Evolutionary conservation across 1,140 invertebrate species (phyloP), one percentile per base, ranked within the genome.

Genomic region (Pseudomyrmex pallidus): DNA sequence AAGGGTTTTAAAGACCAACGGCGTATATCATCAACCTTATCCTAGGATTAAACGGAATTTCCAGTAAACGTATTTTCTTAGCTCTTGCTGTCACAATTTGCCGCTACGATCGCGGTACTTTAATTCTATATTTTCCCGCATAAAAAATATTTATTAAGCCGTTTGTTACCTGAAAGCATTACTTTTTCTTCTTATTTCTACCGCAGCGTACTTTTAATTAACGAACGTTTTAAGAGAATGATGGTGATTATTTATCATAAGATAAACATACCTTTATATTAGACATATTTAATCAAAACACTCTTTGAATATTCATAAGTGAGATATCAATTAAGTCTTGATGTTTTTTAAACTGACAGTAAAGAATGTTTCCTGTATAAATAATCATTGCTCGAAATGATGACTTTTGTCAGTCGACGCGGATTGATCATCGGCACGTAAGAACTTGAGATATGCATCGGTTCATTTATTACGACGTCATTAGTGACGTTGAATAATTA

Each of bases 11-110:
- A 80, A 80, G 76, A 66, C 54, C 76, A 80, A 78, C 44, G 15
- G 44, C 63, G 74, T 67, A 70, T 80, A 80, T 59, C 66, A 50
- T 44, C 54, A 15, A 35, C n/a, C 64, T 80, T 80, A 70, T 80
- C 66, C 54, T 9, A 12, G 54, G 76, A 80, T 80, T 80, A 80
- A 80, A 50, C 15, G 44, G 76, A 59, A 68, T 80, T 70, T 72
- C 76, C 44, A 78, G 64, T 48, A 70, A 77, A 80, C 72, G 56
- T 72, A 80, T 78, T 80, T 70, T 48, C 66, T 59, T 70, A 78
- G 35, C 64, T 78, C 76, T 50, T 54, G 20, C 15, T 72, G 66
- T 25, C 54, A 48, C 20, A 54, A 48, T 59, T 48, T 44, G 44
- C 35, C 64, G 20, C 64, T 20, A 70, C 64, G 52, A 78, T n/a